These are phyloP conservation scores for Cliona cf. orientalis DNA, from an alignment of 37 sponge, comb jelly and placozoan species.

Conservation along the genomic window DNA sequence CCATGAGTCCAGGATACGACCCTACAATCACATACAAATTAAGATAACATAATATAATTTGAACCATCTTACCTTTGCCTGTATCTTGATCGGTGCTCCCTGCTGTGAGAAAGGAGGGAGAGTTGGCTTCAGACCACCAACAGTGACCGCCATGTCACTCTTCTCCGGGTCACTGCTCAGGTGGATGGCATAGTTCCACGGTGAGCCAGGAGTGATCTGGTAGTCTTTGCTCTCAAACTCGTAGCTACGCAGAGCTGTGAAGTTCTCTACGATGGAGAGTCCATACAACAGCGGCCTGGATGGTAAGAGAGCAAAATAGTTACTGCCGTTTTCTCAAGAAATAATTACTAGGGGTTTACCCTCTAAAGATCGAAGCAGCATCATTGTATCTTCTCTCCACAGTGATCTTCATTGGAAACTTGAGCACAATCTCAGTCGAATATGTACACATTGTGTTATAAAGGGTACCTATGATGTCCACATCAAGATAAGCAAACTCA, in stretches of 20 bases:
- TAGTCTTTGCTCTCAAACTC: slow-evolving; percentile 72
- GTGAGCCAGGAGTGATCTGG: slow-evolving; percentile 44
- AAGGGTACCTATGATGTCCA: slow-evolving; percentile 18
- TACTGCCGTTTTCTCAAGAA: background rate
- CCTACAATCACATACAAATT: slow-evolving; percentile 26
- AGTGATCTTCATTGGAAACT: slow-evolving; percentile 33
- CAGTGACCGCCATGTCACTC: slow-evolving; percentile 30
- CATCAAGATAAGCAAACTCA: background rate
- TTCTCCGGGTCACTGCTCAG: slow-evolving; percentile 42
- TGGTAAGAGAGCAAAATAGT: background rate
- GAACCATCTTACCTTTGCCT: slow-evolving; percentile 40
- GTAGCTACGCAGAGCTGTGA: slow-evolving; percentile 52
- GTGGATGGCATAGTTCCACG: slow-evolving; percentile 79
- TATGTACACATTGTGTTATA: slow-evolving; percentile 18
- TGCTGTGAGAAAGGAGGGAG: slow-evolving; percentile 44
- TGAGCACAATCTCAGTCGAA: background rate
- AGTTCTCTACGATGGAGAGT: slow-evolving; percentile 61
- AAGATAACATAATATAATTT: background rate
- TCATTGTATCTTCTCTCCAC: slow-evolving; percentile 71
- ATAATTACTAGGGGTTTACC: slow-evolving; percentile 37
- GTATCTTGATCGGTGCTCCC: slow-evolving; percentile 51
- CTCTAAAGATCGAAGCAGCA: slow-evolving; percentile 64
- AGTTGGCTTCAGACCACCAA: slow-evolving; percentile 2
- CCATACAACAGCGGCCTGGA: slow-evolving; percentile 74
- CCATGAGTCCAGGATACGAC: slow-evolving; percentile 58